Conservation (phyloP, 2,888 invertebrate species). For the Oscheius onirici region DNA sequence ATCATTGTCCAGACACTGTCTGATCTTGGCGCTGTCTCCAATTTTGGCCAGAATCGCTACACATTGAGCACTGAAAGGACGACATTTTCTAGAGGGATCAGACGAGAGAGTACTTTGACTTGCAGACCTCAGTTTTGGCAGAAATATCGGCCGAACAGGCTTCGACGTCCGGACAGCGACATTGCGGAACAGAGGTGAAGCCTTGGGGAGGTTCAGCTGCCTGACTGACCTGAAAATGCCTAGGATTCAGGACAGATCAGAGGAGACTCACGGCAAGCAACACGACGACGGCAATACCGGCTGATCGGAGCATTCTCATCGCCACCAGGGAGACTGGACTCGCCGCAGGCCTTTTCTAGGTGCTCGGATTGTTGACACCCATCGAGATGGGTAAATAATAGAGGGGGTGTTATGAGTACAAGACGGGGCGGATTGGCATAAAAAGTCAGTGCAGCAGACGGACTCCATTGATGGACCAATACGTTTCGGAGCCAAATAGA, state of each 20-base stretch:
- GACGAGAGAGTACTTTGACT: slow-evolving; percentile 47
- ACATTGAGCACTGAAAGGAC: slow-evolving; percentile 58
- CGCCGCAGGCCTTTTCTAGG: slow-evolving; percentile 24
- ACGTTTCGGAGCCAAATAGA: slow-evolving; percentile 5
- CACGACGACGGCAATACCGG: neutral
- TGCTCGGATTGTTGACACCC: slow-evolving; percentile 9
- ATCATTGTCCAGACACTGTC: slow-evolving; percentile 63
- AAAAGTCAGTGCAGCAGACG: neutral
- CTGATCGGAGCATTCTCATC: slow-evolving; percentile 7
- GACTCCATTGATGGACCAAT: neutral
- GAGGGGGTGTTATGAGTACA: slow-evolving; percentile 26
- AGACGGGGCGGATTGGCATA: slow-evolving; percentile 21
- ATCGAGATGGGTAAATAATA: slow-evolving; percentile 29
- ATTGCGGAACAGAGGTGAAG: slow-evolving; percentile 39
- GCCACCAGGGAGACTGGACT: slow-evolving; percentile 10
- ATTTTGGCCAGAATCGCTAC: slow-evolving; percentile 59
- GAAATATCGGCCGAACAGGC: slow-evolving; percentile 53
- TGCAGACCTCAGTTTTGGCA: slow-evolving; percentile 58
- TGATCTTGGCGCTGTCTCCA: slow-evolving; percentile 64
- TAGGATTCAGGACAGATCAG: neutral
- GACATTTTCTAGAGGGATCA: neutral
- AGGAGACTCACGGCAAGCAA: neutral
- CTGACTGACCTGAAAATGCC: slow-evolving; percentile 9
- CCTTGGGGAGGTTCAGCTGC: slow-evolving; percentile 26
- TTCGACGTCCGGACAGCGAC: slow-evolving; percentile 60